Conservation (phyloP, 2,113 vertebrate genomes). For the Hypocryptadius cinnamomeus region DNA sequence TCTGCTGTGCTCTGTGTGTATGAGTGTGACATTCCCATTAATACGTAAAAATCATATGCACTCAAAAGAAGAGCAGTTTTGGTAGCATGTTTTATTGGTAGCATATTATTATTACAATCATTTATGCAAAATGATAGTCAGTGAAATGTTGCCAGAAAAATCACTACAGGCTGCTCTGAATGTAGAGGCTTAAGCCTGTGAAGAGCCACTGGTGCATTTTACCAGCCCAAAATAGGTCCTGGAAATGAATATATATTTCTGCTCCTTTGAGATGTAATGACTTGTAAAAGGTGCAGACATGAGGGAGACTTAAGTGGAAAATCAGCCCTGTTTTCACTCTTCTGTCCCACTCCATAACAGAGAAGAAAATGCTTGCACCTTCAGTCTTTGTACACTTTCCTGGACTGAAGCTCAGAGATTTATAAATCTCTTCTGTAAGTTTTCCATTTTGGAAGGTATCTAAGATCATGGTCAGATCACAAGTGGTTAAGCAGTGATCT, state of each 20-base stretch:
- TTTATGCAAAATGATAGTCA: background rate
- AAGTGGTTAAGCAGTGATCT: background rate
- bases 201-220: background rate
- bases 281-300: background rate
- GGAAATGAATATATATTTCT: background rate
- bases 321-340: background rate
- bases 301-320: background rate
- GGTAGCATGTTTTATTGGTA: background rate
- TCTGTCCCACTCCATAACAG: background rate
- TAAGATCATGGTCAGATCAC: background rate
- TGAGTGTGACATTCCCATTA: background rate
- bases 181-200: background rate
- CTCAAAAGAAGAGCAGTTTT: background rate
- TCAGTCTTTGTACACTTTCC: background rate
- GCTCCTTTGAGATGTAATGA: background rate
- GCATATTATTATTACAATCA: background rate
- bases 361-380: background rate
- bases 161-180: background rate
- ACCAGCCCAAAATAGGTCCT: background rate
- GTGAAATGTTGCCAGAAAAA: background rate
- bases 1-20: background rate
- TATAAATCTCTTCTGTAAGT: background rate
- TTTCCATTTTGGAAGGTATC: background rate
- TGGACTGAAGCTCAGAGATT: background rate
- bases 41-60: background rate